phyloP scores from a whole-genome alignment of 2,888 invertebrate species.

The Fissipunctia ypsillon region DNA sequence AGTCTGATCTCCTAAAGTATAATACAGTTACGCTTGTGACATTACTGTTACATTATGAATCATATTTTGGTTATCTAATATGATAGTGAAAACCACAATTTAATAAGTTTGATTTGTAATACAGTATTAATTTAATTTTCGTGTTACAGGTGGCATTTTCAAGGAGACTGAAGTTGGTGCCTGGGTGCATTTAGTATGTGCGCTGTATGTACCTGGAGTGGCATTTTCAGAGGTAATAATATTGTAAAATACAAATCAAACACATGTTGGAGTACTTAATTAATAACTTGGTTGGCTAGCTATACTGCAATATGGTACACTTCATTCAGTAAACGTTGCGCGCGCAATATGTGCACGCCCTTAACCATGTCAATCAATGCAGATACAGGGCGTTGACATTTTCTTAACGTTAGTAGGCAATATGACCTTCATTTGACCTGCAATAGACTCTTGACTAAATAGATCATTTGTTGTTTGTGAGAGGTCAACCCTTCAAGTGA shows the following conservation, averaged over 20 bases:
- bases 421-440: neutral
- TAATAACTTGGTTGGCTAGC: neutral
- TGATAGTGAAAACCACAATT: neutral
- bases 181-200: conserved; percentile 99
- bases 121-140: neutral
- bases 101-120: neutral
- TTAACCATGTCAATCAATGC: neutral
- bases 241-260: neutral
- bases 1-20: neutral
- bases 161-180: conserved; percentile 99
- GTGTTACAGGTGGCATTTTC: conserved; percentile 94
- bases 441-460: neutral
- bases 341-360: neutral
- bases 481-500: neutral
- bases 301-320: neutral
- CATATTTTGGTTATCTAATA: neutral
- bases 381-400: neutral
- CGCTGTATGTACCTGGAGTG: conserved; percentile 98
- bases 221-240: conserved; percentile 96
- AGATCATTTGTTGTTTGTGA: neutral
- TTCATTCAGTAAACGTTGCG: neutral
- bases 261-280: neutral
- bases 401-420: neutral
- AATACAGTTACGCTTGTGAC: neutral
- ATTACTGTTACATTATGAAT: neutral